A percentile compares a stretch with the other conserved stretches of the same genome.
Conservation (phyloP, 2,113 vertebrate genomes). For the Dromiciops gliroides region DNA sequence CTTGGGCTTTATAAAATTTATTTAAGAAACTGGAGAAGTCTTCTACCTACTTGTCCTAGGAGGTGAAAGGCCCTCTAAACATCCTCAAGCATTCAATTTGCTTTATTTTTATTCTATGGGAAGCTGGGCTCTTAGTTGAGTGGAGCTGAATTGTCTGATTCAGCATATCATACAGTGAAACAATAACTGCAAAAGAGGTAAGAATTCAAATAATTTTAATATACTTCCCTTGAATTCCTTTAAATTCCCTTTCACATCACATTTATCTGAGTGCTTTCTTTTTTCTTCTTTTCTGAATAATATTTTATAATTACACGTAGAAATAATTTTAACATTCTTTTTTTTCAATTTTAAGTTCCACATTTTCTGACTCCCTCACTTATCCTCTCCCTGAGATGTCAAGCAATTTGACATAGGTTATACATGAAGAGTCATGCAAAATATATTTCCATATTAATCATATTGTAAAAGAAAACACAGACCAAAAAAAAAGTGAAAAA, state of each 20-base stretch:
- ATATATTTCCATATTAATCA: background rate
- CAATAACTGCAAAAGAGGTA: background rate
- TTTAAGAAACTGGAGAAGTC: background rate
- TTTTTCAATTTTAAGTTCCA: background rate
- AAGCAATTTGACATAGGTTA: background rate
- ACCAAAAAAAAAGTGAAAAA: background rate
- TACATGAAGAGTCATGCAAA: background rate
- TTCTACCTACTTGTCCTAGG: background rate
- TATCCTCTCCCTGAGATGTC: background rate
- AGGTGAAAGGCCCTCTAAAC: background rate
- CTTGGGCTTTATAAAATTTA: background rate
- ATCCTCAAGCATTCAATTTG: background rate
- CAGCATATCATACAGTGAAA: background rate
- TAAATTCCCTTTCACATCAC: background rate
- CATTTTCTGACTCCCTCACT: background rate
- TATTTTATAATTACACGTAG: background rate
- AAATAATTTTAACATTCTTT: background rate
- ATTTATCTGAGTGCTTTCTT: background rate
- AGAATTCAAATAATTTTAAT: background rate
- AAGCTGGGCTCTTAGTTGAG: background rate
- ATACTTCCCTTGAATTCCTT: background rate
- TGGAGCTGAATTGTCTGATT: background rate
- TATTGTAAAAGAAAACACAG: background rate
- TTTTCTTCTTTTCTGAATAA: background rate
- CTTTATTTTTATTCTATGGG: background rate